Evolutionary conservation across 2,113 vertebrate genomes (phyloP).

Genomic region (Brevimyrus niger): DNA sequence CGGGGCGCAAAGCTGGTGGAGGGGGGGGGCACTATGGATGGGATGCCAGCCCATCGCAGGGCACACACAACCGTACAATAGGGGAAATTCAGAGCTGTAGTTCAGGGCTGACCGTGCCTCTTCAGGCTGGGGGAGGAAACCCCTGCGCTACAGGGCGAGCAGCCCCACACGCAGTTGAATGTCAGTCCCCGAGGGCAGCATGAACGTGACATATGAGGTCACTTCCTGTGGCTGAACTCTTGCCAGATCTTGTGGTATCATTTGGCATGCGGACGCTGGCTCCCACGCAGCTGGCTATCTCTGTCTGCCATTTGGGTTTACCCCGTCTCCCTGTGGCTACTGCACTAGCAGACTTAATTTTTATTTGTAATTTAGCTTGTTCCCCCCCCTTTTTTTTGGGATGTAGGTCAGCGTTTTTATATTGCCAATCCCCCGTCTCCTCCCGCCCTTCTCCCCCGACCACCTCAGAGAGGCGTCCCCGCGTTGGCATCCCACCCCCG

Average conservation of each 20-base stretch:
- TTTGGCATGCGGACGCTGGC: background rate
- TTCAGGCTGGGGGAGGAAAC: background rate
- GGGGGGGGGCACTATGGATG: background rate
- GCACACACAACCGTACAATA: background rate
- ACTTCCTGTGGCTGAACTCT: background rate
- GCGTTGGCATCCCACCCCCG: slow-evolving; percentile 74
- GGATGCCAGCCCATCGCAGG: background rate
- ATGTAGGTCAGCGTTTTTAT: background rate
- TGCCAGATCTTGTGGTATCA: background rate
- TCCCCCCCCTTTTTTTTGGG: no score
- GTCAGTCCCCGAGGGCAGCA: background rate
- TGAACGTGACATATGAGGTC: background rate
- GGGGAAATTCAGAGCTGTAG: background rate
- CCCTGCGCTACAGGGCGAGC: background rate
- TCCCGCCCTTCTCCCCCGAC: background rate
- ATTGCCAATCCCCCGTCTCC: background rate
- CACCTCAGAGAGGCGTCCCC: slow-evolving; percentile 56
- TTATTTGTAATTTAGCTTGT: background rate
- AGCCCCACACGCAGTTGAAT: background rate
- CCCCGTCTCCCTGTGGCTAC: background rate
- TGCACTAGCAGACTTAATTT: background rate
- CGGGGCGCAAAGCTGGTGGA: background rate
- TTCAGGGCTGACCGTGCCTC: background rate
- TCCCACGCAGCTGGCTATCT: background rate
- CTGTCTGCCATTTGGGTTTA: background rate